phyloP scores from a whole-genome alignment of 2,113 vertebrate genomes.

The Notarius lentiginosus region DNA sequence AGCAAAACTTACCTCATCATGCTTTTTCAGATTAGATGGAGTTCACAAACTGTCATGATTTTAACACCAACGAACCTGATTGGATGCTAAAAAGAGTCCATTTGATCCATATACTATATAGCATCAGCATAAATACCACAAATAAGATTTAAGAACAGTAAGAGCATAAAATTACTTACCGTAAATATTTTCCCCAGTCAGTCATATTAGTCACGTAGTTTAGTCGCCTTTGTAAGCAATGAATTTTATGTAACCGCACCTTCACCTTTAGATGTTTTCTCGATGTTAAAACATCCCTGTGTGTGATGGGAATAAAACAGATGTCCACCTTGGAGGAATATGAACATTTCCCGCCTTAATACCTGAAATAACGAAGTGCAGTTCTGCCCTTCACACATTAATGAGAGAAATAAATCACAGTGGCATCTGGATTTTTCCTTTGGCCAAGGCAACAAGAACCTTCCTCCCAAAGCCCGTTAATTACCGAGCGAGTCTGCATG shows the following conservation, averaged over 20 bases:
- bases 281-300: neutral
- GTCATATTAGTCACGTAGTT: neutral
- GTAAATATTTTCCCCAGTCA: neutral
- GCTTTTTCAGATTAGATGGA: neutral
- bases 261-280: neutral
- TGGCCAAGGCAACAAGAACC: neutral
- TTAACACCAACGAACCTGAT: neutral
- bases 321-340: neutral
- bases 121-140: too few species aligned
- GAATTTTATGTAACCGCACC: neutral
- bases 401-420: constrained; percentile 50
- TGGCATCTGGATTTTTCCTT: constrained; percentile 22
- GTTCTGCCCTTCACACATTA: constrained; percentile 43
- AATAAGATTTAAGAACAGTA: too few species aligned
- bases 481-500: constrained; percentile 33
- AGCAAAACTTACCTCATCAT: neutral
- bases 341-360: neutral
- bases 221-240: neutral
- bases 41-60: neutral
- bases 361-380: neutral
- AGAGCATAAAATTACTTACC: neutral
- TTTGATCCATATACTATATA: neutral
- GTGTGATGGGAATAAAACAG: neutral
- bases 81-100: neutral
- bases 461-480: constrained; percentile 42